Conservation (phyloP, 2,888 invertebrate genomes). For the Teleiodes luculella region DNA sequence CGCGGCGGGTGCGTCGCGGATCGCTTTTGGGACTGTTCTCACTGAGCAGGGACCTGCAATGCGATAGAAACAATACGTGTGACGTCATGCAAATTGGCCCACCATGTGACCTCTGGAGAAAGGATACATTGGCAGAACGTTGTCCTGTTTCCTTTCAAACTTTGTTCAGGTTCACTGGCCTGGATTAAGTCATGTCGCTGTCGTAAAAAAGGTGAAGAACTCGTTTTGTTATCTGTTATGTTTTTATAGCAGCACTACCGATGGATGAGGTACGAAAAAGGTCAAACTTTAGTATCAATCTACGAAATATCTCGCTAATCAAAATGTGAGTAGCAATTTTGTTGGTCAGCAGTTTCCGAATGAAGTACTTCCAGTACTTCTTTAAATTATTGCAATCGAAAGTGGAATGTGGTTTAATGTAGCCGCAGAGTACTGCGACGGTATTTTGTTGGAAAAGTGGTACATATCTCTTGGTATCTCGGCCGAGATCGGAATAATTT, state of each 20-base stretch:
- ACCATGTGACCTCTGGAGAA: conserved; percentile 6
- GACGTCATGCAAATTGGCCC: conserved; percentile 5
- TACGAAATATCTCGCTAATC: too few relatives aligned
- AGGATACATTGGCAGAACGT: neutral
- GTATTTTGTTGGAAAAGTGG: neutral
- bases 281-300: too few relatives aligned
- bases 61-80: conserved; percentile 12
- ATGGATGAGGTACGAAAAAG: too few relatives aligned
- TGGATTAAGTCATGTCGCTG: neutral
- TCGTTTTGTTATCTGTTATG: too few relatives aligned
- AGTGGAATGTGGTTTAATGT: too few relatives aligned
- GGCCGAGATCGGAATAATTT: conserved; percentile 1
- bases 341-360: too few relatives aligned
- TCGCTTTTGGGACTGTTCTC: conserved; percentile 11
- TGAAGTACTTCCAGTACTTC: too few relatives aligned
- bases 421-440: neutral
- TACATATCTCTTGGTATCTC: neutral
- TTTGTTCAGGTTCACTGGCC: neutral
- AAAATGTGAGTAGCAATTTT: too few relatives aligned
- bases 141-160: neutral
- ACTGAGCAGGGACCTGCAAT: conserved; percentile 10
- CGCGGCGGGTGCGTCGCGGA: conserved; percentile 9
- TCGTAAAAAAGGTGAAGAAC: too few relatives aligned
- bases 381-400: too few relatives aligned
- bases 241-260: too few relatives aligned